Conservation (phyloP, 1,140 invertebrate genomes). For the Lordiphosa collinella region DNA sequence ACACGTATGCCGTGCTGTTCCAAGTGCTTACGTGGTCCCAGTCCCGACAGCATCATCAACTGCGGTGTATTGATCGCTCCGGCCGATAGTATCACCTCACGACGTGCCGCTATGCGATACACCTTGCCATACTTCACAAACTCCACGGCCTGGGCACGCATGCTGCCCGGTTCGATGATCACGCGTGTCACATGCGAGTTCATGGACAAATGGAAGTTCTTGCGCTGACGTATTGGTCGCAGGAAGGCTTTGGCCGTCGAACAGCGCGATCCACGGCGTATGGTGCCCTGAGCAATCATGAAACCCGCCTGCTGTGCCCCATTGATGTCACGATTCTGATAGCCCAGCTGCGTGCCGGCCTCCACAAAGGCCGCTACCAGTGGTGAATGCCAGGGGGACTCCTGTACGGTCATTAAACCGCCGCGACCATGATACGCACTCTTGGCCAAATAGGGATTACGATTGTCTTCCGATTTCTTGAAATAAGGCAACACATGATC, state of each 20-base stretch:
- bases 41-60: slow-evolving; percentile 92
- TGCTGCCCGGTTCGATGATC: slow-evolving; percentile 86
- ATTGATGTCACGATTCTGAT: slow-evolving; percentile 92
- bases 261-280: slow-evolving; percentile 90
- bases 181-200: slow-evolving; percentile 88
- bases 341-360: slow-evolving; percentile 92
- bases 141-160: slow-evolving; percentile 87
- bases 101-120: slow-evolving; percentile 84
- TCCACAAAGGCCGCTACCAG: slow-evolving; percentile 90
- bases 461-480: slow-evolving; percentile 93
- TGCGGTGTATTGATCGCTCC: slow-evolving; percentile 90
- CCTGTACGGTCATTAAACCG: slow-evolving; percentile 90
- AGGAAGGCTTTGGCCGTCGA: slow-evolving; percentile 95
- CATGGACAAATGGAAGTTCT: slow-evolving; percentile 89
- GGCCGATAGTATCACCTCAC: slow-evolving; percentile 89
- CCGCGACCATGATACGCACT: slow-evolving; percentile 86
- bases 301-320: slow-evolving; percentile 90
- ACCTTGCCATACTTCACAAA: slow-evolving; percentile 86
- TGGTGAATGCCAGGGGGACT: slow-evolving; percentile 90
- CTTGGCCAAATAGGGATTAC: slow-evolving; percentile 89
- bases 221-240: slow-evolving; percentile 86
- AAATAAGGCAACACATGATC: slow-evolving; percentile 93
- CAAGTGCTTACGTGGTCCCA: slow-evolving; percentile 89
- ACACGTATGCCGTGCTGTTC: slow-evolving; percentile 85
- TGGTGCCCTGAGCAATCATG: slow-evolving; percentile 94